A percentile compares a stretch with the other conserved stretches of the same genome.
These are phyloP conservation scores for Diadema setosum DNA, from an alignment of 35 echinoderm and acorn worm species.

Conservation along the genomic window DNA sequence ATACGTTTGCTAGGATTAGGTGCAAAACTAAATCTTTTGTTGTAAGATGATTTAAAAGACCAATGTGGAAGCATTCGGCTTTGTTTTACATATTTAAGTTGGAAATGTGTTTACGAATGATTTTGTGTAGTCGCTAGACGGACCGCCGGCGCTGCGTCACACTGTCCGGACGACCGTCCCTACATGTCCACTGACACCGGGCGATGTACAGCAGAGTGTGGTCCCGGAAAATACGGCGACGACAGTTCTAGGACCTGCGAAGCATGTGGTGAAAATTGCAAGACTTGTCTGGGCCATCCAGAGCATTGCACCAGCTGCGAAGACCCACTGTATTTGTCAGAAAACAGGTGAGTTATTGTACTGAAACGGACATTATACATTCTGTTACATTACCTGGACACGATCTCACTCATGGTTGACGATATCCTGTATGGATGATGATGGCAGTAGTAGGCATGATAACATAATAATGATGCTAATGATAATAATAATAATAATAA, in stretches of 20 bases:
- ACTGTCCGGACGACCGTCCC: neutral
- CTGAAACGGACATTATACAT: no score
- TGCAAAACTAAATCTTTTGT: no score
- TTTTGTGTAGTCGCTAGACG: neutral
- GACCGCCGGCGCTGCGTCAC: neutral
- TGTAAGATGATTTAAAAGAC: no score
- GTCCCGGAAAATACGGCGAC: slow-evolving; percentile 60
- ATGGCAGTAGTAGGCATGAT: neutral
- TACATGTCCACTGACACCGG: neutral
- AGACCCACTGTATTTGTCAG: slow-evolving; percentile 34
- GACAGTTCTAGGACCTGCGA: slow-evolving; percentile 19
- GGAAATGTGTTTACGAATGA: no score
- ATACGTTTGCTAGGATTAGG: no score
- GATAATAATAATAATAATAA: neutral
- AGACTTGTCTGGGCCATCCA: slow-evolving; percentile 11
- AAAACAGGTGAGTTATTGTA: slow-evolving; percentile 52
- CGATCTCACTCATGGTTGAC: neutral
- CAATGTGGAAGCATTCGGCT: no score
- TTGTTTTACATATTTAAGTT: no score
- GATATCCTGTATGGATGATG: neutral
- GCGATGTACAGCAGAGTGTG: slow-evolving; percentile 53
- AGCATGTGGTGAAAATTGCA: slow-evolving; percentile 29
- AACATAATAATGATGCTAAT: neutral
- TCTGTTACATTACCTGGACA: no score
- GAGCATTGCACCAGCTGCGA: slow-evolving; percentile 71